These are phyloP conservation scores for Bilobella aurantiaca DNA, from an alignment of 1,140 invertebrate species.

Conservation along the genomic window DNA sequence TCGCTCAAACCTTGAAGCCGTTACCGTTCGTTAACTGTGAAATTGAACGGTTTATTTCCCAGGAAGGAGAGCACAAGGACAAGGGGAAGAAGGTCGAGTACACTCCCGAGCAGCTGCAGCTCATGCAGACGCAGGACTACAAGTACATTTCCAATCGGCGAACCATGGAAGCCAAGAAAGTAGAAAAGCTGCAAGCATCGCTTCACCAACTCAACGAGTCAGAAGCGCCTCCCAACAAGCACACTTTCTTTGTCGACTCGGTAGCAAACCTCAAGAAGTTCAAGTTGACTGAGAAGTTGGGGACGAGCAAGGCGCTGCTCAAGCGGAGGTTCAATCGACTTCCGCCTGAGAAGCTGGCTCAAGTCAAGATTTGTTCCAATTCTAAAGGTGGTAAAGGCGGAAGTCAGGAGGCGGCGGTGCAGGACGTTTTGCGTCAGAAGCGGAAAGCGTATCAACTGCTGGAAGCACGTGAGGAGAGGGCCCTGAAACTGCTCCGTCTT, in stretches of 20 bases:
- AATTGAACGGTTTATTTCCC: too few species aligned
- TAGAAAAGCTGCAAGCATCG: slow-evolving; percentile 68
- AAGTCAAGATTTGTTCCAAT: slow-evolving; percentile 48
- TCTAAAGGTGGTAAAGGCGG: slow-evolving; percentile 46
- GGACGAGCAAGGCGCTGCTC: slow-evolving; percentile 62
- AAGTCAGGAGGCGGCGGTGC: slow-evolving; percentile 37
- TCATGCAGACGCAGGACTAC: slow-evolving; percentile 84
- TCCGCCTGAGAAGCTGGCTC: slow-evolving; percentile 50
- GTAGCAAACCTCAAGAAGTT: slow-evolving; percentile 54
- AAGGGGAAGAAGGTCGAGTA: slow-evolving; percentile 56
- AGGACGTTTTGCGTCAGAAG: slow-evolving; percentile 50
- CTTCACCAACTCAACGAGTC: slow-evolving; percentile 65
- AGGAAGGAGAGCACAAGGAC: slow-evolving; percentile 57
- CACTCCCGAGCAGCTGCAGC: slow-evolving; percentile 66
- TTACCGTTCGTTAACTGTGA: neutral
- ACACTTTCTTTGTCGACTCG: slow-evolving; percentile 69
- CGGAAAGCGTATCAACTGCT: slow-evolving; percentile 65
- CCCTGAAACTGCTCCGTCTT: slow-evolving; percentile 65
- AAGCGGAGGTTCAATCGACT: slow-evolving; percentile 58
- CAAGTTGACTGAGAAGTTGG: slow-evolving; percentile 58
- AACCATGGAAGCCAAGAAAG: slow-evolving; percentile 74
- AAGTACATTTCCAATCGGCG: slow-evolving; percentile 79
- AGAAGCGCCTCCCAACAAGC: slow-evolving; percentile 52
- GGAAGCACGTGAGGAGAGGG: slow-evolving; percentile 65
- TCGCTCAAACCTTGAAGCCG: too few species aligned